Evolutionary conservation across 2,797 vertebrate genomes (phyloP), one percentile per base, ranked within the genome.

Genomic region (Lates japonicus): DNA sequence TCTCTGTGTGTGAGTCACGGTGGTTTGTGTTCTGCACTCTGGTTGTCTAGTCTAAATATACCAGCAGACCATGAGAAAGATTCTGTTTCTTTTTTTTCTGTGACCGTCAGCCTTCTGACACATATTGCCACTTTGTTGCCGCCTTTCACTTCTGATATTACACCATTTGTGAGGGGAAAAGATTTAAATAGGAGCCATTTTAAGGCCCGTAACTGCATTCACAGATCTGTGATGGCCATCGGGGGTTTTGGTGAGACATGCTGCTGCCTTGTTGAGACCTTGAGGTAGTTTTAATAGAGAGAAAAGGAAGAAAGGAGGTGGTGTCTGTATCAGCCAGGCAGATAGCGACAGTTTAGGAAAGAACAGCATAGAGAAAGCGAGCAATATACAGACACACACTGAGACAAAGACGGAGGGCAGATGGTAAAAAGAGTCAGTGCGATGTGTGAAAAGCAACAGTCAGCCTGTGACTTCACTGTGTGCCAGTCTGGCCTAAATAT

Each of bases 41-140:
- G 42, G 74, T 84, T 58, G 80, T 93, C 86, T 93, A 61, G 88
- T 88, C 89, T 92, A 92, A 92, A 92, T 91, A 87, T 92, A 91
- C 83, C 79, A 84, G 61, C 17, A n/a, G 76, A 81, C 83, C 82
- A 85, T 90, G 92, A 91, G 91, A 93, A 90, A 77, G 63, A 84
- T 73, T 85, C 80, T 91, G 81, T 82, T 77, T 79, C 68, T 37
- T 20, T 65, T 42, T 25, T 80, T 70, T 71, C 66, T 49, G 78
- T n/a, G 76, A 72, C 74, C 85, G 92, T 85, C 66, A 70, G 78
- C 87, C 83, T 69, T 90, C 86, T 90, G 81, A 89, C 77, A 86
- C 87, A 78, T 74, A 76, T 83, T 42, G 73, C 75, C 78, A 77
- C 83, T 65, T 72, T 66, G 78, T 77, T 33, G 37, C 48, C 41